Evolutionary conservation across 2,888 invertebrate species (phyloP), one percentile per base, ranked within the genome.

Genomic region (Hetaerina titia): DNA sequence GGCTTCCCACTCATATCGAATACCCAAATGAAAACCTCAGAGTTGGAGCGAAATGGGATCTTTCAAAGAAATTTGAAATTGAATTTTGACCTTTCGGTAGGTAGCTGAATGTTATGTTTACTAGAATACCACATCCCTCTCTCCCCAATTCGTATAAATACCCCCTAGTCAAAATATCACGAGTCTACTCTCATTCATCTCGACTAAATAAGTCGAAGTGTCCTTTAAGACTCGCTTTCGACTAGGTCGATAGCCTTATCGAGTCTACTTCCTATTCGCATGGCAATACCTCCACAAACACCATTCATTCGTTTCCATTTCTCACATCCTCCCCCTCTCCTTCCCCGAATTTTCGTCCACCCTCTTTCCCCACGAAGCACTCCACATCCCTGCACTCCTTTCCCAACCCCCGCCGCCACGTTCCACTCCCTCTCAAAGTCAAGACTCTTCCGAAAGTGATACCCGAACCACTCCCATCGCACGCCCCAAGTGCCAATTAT

Each of bases 401-500:
- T 69, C 11, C 69, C 69, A 9, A 69, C 9, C 45, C 4, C 45
- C 1, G 4, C 22, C 69, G n/a, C 6, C 9, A 22, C 69, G 9
- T n/a, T 69, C 69, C n/a, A 9, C n/a, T 69, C n/a, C 2, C 45
- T 45, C 45, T 45, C 45, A 45, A 45, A n/a, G 22, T 22, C 69
- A n/a, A 15, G 60, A 17, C 60, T 60, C 13, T 17, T 17, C 60
- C 69, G 69, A 69, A 69, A 22, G 69, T n/a, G 69, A 69, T 69
- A 69, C 69, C 69, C 69, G 22, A n/a, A 69, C 5, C 69, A 69
- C 69, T 69, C 7, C 69, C 22, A 45, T 45, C 45, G 45, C 45
- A 45, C 69, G 69, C n/a, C 69, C 31, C 25, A 81, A 31, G 81
- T 31, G 81, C 81, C 81, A 81, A 81, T 81, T 81, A 81, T 81